Base-by-base conservation (phyloP, 2,797 vertebrate genomes). In the Denticeps clupeoides region DNA sequence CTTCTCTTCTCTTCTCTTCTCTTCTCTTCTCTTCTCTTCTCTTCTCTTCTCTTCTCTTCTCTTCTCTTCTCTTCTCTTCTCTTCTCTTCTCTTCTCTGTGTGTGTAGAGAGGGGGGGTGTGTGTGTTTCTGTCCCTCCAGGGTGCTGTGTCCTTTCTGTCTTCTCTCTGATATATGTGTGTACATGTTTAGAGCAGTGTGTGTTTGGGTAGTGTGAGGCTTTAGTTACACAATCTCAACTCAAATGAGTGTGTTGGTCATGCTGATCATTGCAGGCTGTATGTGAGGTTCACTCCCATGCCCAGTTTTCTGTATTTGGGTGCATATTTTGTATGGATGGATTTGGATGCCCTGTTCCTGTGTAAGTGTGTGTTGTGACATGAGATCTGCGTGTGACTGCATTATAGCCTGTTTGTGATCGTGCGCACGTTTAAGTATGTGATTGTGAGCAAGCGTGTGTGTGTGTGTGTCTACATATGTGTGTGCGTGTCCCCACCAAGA, bases 401-500 rank as follows among this genome's bases (percentile, higher is more conserved):
- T n/a, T n/a, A n/a, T n/a, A n/a, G n/a, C n/a, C n/a, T n/a, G n/a
- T n/a, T n/a, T n/a, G n/a, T n/a, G n/a, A 1, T 40, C 5, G 9
- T 19, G 15, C 10, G 29, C 7, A n/a, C 12, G 31, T 31, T 12
- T 26, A 10, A 4, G 10, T 3, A 9, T 27, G 4, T 13, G 7
- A 4, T 23, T 1, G 12, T 7, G 8, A 7, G 15, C 16, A 3
- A 10, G 16, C 9, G 18, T 41, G 26, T 41, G 24, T 16, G 4
- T 25, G 16, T 49, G 12, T 32, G 12, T 2, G 12, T 32, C 13
- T 31, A 7, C 18, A 15, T 32, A 12, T 70, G 58, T 62, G 69
- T 68, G 69, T 69, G 63, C 61, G 11, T 23, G 31, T 32, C 61
- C 45, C 19, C 51, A 45, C 63, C 42, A 52, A 73, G 60, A 56